These are phyloP conservation scores for Lerema accius DNA, from an alignment of 1,140 invertebrate species.

Conservation along the genomic window DNA sequence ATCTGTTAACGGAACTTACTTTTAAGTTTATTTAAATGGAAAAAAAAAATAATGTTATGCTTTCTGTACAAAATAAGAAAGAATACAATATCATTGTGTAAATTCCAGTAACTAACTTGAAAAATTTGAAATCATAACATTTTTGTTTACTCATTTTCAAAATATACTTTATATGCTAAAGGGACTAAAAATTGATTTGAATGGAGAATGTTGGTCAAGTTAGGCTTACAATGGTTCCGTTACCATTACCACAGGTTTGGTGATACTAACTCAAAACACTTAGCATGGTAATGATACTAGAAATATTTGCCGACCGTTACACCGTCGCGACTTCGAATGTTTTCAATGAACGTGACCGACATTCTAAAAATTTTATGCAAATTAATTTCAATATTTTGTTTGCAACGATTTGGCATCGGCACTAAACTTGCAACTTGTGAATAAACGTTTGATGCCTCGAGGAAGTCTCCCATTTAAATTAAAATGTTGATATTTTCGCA, in stretches of 20 bases:
- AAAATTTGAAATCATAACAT: no score
- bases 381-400: conserved; percentile 45
- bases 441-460: conserved; percentile 1
- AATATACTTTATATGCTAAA: no score
- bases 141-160: no score
- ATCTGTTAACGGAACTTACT: no score
- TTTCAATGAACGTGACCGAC: conserved; percentile 58
- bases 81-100: no score
- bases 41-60: no score
- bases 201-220: background rate
- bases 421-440: conserved; percentile 17
- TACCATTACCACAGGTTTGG: conserved; percentile 9
- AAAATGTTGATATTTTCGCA: background rate
- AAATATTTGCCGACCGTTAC: conserved; percentile 62
- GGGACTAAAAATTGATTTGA: no score
- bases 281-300: conserved; percentile 55
- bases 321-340: conserved; percentile 59
- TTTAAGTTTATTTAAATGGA: no score
- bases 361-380: conserved; percentile 58
- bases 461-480: background rate
- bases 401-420: conserved; percentile 31
- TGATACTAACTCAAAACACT: conserved; percentile 37
- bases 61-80: no score
- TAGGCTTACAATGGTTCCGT: background rate
- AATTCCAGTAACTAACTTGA: no score